phyloP scores from a whole-genome alignment of 2,797 vertebrate genomes.

The Neomorphus geoffroyi region DNA sequence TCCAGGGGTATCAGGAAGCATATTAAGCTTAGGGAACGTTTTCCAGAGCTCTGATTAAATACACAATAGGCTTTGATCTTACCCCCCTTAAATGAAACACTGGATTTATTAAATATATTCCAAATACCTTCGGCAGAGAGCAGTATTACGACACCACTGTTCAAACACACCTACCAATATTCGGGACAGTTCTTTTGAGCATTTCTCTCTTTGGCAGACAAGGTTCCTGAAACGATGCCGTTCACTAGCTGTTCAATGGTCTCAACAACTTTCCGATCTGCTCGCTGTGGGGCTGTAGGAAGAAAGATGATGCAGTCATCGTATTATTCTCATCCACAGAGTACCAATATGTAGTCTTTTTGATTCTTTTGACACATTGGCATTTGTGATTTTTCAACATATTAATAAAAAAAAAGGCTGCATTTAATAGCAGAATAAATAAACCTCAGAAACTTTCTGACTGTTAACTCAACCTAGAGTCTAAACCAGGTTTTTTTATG shows the following conservation, averaged over 20 bases:
- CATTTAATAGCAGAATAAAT: background rate
- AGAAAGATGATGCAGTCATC: background rate
- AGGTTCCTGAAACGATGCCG: constrained; percentile 56
- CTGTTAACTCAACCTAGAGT: background rate
- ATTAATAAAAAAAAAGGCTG: background rate
- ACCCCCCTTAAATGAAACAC: fast-evolving
- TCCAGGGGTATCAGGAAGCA: background rate
- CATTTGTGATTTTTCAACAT: background rate
- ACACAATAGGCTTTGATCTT: background rate
- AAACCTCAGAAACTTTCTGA: background rate
- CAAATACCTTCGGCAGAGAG: background rate
- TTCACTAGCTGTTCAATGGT: constrained; percentile 74
- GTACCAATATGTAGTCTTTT: background rate
- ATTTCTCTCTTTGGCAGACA: constrained; percentile 65
- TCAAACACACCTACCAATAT: constrained; percentile 75
- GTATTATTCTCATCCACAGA: background rate
- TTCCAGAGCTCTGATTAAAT: background rate
- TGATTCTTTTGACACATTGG: background rate
- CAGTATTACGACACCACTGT: background rate
- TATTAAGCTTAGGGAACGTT: background rate
- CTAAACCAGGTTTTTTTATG: background rate
- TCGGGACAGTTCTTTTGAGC: constrained; percentile 65
- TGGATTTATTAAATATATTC: background rate
- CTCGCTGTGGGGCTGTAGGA: constrained; percentile 56
- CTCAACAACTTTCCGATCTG: constrained; percentile 67